phyloP scores from a whole-genome alignment of 2,113 vertebrate species.

The Bagarius yarrelli region DNA sequence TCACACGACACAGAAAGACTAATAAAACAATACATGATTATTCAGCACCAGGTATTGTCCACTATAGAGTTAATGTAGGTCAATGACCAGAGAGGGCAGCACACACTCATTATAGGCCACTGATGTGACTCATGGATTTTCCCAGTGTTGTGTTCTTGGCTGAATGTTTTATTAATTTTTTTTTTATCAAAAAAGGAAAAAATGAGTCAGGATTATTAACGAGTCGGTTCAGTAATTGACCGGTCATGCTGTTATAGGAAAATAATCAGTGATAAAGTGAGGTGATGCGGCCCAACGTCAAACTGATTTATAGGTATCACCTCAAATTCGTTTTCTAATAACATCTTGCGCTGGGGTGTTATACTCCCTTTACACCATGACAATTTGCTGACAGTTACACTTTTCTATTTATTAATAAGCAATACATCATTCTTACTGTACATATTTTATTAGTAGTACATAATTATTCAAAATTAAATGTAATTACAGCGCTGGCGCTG shows the following conservation, averaged over 20 bases:
- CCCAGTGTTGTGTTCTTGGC: background rate
- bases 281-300: background rate
- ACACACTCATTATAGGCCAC: slow-evolving; percentile 37
- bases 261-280: background rate
- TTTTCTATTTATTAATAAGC: background rate
- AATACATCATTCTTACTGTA: background rate
- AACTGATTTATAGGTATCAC: too few relatives aligned
- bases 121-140: slow-evolving; percentile 28
- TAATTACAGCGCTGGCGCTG: too few relatives aligned
- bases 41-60: background rate
- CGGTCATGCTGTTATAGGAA: background rate
- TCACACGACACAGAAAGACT: too few relatives aligned
- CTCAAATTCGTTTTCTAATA: background rate
- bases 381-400: background rate
- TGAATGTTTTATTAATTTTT: background rate
- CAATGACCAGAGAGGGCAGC: slow-evolving; percentile 59
- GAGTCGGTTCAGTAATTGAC: background rate
- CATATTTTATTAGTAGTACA: too few relatives aligned
- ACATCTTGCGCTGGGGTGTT: background rate
- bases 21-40: background rate
- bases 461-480: too few relatives aligned
- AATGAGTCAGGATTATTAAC: background rate
- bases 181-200: background rate
- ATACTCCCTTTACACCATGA: background rate
- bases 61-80: background rate